Conservation (phyloP, 2,113 vertebrate species). For the Salminus brasiliensis region DNA sequence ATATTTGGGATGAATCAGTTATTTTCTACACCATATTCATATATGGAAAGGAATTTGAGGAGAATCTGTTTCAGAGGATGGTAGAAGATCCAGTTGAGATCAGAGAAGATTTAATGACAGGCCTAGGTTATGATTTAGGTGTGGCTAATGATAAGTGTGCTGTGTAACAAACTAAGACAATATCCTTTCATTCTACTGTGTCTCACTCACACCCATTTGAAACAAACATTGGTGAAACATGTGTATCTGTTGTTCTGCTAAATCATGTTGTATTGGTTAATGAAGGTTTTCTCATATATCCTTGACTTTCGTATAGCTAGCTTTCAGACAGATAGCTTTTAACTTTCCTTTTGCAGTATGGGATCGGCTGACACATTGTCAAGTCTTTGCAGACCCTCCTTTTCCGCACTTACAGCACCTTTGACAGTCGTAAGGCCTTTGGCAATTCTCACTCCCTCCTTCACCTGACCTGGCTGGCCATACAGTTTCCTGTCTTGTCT, state of each 20-base stretch:
- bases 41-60: conserved; percentile 1
- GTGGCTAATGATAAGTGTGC: not conserved
- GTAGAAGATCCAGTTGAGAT: not conserved
- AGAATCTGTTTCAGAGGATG: not conserved
- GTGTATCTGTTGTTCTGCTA: not conserved
- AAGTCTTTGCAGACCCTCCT: conserved; percentile 7
- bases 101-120: not conserved
- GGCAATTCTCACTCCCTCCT: conserved; percentile 18
- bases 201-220: not conserved
- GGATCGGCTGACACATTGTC: conserved; percentile 41
- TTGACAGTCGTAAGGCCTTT: conserved; percentile 31
- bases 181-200: not conserved
- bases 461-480: conserved; percentile 9
- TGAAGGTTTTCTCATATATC: not conserved
- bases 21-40: not conserved
- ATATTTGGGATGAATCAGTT: not conserved
- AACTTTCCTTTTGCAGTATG: conserved; percentile 6
- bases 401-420: conserved; percentile 31
- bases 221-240: not conserved
- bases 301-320: not conserved
- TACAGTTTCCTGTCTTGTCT: conserved; percentile 14
- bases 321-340: not conserved
- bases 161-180: not conserved
- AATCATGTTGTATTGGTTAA: not conserved
- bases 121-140: not conserved